These are phyloP conservation scores for Meandrina meandrites DNA, from an alignment of 92 coral and sea anemone species.

Conservation along the genomic window DNA sequence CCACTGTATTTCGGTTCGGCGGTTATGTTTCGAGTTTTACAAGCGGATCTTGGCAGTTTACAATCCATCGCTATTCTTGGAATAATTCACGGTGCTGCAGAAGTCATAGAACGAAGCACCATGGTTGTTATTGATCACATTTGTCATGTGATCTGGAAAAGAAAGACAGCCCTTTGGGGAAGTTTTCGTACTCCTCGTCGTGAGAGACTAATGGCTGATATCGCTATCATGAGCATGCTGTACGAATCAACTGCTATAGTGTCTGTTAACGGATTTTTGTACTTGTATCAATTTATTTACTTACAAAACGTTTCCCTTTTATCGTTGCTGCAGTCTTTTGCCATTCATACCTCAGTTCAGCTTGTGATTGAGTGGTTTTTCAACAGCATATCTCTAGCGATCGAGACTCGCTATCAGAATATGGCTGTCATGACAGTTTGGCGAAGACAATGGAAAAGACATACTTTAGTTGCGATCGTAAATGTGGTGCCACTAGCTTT, in stretches of 20 bases:
- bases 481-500: no score
- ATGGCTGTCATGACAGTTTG: no score
- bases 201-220: slow-evolving; percentile 45
- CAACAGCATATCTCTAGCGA: not conserved
- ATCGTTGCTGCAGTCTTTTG: no score
- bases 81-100: slow-evolving; percentile 30
- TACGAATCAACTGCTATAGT: slow-evolving; percentile 32
- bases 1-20: not conserved
- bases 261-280: slow-evolving; percentile 7
- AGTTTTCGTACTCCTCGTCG: slow-evolving; percentile 44
- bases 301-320: no score
- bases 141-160: not conserved
- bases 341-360: not conserved
- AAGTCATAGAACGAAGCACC: slow-evolving; percentile 35
- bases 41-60: slow-evolving; percentile 21
- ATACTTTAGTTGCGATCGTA: not conserved
- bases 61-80: slow-evolving; percentile 25
- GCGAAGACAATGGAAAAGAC: no score
- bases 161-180: slow-evolving; percentile 31
- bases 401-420: no score
- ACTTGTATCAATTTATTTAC: no score
- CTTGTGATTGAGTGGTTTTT: not conserved
- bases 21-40: slow-evolving; percentile 10
- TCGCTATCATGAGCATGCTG: slow-evolving; percentile 45
- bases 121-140: slow-evolving; percentile 35